Conservation (phyloP, 1,140 invertebrate genomes). For the Drosophila sulfurigaster region DNA sequence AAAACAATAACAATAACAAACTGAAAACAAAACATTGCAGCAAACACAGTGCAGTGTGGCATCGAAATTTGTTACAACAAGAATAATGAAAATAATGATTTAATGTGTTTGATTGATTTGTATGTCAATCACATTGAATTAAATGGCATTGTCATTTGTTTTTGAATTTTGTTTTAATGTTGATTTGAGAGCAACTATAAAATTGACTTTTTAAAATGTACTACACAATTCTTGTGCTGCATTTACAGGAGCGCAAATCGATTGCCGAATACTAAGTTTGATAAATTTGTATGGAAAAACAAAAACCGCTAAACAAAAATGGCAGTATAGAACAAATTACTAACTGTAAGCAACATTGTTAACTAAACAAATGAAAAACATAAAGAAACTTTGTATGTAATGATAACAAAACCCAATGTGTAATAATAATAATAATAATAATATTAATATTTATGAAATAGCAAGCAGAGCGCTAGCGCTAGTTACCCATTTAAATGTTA, state of each 20-base stretch:
- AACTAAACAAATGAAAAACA: conserved; percentile 57
- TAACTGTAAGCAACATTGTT: conserved; percentile 77
- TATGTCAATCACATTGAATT: conserved; percentile 1
- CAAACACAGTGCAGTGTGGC: conserved; percentile 11
- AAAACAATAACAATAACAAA: conserved; percentile 30
- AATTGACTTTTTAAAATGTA: conserved; percentile 49
- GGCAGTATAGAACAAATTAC: conserved; percentile 65
- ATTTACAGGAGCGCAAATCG: conserved; percentile 52
- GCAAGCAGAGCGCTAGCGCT: conserved; percentile 52
- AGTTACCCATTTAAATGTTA: conserved; percentile 76
- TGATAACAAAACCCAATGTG: conserved; percentile 63
- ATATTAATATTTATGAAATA: conserved; percentile 39
- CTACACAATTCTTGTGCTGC: conserved; percentile 51
- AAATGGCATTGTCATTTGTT: conserved; percentile 1
- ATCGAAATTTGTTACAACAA: conserved; percentile 54
- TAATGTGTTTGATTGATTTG: conserved; percentile 19
- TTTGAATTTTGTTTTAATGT: conserved; percentile 40
- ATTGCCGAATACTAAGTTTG: conserved; percentile 51
- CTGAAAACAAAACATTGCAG: conserved; percentile 16
- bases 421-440: conserved; percentile 60
- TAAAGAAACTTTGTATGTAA: conserved; percentile 67
- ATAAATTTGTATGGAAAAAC: conserved; percentile 43
- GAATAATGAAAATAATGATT: conserved; percentile 2
- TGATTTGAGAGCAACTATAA: conserved; percentile 49
- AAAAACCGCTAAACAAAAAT: conserved; percentile 25